Percentiles rank a stretch among this genome's conserved stretches.
phyloP scores from a whole-genome alignment of 2,888 invertebrate species.

The Xiphydria camelus region DNA sequence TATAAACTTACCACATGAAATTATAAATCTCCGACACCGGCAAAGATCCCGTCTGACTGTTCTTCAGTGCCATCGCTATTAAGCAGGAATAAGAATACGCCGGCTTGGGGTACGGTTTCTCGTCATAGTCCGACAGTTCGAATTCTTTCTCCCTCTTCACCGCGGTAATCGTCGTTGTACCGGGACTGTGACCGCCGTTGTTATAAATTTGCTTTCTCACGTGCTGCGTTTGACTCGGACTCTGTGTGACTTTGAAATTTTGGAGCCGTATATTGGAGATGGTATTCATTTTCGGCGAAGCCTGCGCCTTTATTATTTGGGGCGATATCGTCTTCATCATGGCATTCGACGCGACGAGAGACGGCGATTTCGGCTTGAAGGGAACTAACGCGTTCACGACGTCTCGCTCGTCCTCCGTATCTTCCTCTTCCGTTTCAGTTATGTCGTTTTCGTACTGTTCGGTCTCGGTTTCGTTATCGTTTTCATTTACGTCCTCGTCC shows the following conservation, averaged over 20 bases:
- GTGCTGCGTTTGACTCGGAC: slow-evolving; percentile 41
- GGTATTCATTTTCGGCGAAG: slow-evolving; percentile 33
- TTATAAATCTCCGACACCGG: slow-evolving; percentile 98
- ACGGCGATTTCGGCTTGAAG: slow-evolving; percentile 32
- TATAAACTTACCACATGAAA: slow-evolving; percentile 87
- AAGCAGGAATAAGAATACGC: slow-evolving; percentile 97
- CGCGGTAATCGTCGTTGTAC: slow-evolving; percentile 23
- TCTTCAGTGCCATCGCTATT: slow-evolving; percentile 97
- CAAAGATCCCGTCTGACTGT: slow-evolving; percentile 89
- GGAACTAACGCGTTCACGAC: slow-evolving; percentile 13
- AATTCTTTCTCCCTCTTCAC: slow-evolving; percentile 48
- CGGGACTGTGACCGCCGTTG: slow-evolving; percentile 43
- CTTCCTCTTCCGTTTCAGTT: slow-evolving; percentile 62
- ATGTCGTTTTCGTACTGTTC: slow-evolving; percentile 57
- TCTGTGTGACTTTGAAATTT: slow-evolving; percentile 48
- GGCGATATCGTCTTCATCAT: slow-evolving; percentile 13
- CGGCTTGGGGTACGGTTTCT: slow-evolving; percentile 86
- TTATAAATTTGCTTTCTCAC: slow-evolving; percentile 52
- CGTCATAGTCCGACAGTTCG: slow-evolving; percentile 57
- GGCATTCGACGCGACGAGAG: slow-evolving; percentile 28
- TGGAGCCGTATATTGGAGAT: slow-evolving; percentile 46
- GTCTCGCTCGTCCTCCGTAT: slow-evolving; percentile 41
- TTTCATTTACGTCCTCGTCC: slow-evolving; percentile 15
- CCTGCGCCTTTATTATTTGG: slow-evolving; percentile 31
- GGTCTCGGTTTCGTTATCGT: slow-evolving; percentile 49